These are phyloP conservation scores for Ophion ellenae DNA, from an alignment of 2,888 invertebrate genomes.

Conservation along the genomic window DNA sequence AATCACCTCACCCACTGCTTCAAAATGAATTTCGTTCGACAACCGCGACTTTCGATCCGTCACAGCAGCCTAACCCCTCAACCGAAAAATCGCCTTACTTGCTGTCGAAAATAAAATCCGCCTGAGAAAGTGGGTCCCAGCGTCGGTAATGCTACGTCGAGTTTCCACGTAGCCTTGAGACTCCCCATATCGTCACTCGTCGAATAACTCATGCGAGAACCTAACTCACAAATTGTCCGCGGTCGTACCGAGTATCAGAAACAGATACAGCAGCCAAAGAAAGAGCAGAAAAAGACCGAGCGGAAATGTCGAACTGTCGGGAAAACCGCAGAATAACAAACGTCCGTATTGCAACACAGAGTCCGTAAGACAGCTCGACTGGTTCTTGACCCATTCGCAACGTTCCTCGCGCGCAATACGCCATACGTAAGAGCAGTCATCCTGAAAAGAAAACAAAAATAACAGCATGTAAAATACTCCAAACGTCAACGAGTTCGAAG, in stretches of 20 bases:
- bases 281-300: conserved; percentile 78
- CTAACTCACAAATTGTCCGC: conserved; percentile 86
- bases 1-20: too few species aligned
- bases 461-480: background rate
- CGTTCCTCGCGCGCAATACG: conserved; percentile 75
- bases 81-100: too few species aligned
- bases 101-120: too few species aligned
- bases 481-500: background rate
- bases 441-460: conserved; percentile 70
- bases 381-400: conserved; percentile 81
- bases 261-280: conserved; percentile 85
- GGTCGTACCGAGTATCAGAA: conserved; percentile 85
- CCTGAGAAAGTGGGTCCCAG: too few species aligned
- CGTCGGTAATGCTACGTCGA: too few species aligned
- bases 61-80: too few species aligned
- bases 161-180: too few species aligned
- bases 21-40: too few species aligned
- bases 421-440: conserved; percentile 82
- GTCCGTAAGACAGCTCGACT: conserved; percentile 77
- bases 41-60: too few species aligned
- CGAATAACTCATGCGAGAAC: background rate
- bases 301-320: conserved; percentile 71
- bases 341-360: conserved; percentile 81
- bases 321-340: conserved; percentile 81
- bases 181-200: too few species aligned